phyloP scores from a whole-genome alignment of 2,113 vertebrate species.

The Corynorhinus townsendii region DNA sequence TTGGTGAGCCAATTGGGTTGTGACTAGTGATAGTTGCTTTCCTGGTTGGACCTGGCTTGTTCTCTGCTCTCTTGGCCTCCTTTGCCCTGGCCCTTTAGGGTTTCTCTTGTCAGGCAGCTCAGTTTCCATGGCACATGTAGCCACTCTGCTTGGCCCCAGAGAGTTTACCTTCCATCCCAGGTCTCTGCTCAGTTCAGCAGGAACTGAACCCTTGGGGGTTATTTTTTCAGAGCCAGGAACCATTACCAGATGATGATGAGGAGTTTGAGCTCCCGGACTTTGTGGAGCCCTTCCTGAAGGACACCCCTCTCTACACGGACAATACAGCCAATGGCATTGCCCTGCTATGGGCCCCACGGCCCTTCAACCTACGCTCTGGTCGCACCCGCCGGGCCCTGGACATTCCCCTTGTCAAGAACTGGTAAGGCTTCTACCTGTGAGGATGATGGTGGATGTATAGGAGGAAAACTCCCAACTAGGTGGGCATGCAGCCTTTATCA shows the following conservation, averaged over 20 bases:
- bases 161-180: not conserved
- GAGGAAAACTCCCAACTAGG: not conserved
- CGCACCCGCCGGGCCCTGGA: constrained; percentile 96
- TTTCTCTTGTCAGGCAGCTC: constrained; percentile 15
- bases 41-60: not conserved
- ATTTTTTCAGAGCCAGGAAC: constrained; percentile 92
- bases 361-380: constrained; percentile 96
- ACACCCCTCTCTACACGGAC: constrained; percentile 96
- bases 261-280: constrained; percentile 98
- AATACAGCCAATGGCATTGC: constrained; percentile 99
- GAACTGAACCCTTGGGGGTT: constrained; percentile 17
- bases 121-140: constrained; percentile 32
- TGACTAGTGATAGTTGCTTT: not conserved
- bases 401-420: constrained; percentile 98
- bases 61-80: not conserved
- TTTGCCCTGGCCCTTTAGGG: constrained; percentile 15
- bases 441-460: accelerated
- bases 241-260: constrained; percentile 96
- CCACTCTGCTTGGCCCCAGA: not conserved
- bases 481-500: not conserved
- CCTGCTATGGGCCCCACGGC: constrained; percentile 96
- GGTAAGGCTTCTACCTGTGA: constrained; percentile 78
- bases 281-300: constrained; percentile 97
- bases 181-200: not conserved
- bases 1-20: not conserved